phyloP scores from a whole-genome alignment of 2,797 vertebrate species.

The Clamator glandarius region DNA sequence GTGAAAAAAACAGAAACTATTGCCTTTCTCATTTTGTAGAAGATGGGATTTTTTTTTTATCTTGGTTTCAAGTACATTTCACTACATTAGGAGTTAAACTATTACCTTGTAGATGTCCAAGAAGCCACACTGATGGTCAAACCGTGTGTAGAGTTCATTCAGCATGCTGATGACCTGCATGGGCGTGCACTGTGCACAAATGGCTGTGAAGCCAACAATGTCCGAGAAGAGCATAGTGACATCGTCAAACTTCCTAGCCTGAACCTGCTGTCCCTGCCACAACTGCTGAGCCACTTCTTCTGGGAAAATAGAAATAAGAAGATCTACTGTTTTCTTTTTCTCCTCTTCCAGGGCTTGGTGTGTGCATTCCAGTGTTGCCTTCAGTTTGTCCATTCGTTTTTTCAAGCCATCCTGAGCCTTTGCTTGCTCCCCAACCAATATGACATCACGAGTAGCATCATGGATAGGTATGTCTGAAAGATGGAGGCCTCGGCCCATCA shows the following conservation, averaged over 20 bases:
- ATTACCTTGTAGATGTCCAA: conserved; percentile 98
- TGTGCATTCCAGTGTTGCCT: conserved; percentile 94
- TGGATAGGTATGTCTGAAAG: conserved; percentile 98
- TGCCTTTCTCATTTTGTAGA: background rate
- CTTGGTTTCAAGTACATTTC: background rate
- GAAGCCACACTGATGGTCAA: conserved; percentile 98
- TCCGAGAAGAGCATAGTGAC: conserved; percentile 99
- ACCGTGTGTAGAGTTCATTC: conserved; percentile 96
- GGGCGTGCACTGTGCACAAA: conserved; percentile 96
- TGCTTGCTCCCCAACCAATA: conserved; percentile 96
- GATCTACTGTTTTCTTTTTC: conserved; percentile 96
- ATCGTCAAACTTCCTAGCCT: conserved; percentile 96
- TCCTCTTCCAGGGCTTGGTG: conserved; percentile 97
- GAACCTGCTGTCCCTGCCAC: conserved; percentile 95
- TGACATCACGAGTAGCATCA: conserved; percentile 95
- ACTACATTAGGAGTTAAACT: background rate
- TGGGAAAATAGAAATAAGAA: conserved; percentile 97
- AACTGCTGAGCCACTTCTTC: conserved; percentile 95
- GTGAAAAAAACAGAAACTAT: background rate
- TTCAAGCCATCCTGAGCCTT: conserved; percentile 98
- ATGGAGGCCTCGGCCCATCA: conserved; percentile 96
- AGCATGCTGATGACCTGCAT: conserved; percentile 99
- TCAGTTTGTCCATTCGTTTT: conserved; percentile 98
- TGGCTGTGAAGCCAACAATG: conserved; percentile 97
- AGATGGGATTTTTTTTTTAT: background rate